Base-by-base conservation (phyloP, 2,797 vertebrate species). In the Meda fulgida region DNA sequence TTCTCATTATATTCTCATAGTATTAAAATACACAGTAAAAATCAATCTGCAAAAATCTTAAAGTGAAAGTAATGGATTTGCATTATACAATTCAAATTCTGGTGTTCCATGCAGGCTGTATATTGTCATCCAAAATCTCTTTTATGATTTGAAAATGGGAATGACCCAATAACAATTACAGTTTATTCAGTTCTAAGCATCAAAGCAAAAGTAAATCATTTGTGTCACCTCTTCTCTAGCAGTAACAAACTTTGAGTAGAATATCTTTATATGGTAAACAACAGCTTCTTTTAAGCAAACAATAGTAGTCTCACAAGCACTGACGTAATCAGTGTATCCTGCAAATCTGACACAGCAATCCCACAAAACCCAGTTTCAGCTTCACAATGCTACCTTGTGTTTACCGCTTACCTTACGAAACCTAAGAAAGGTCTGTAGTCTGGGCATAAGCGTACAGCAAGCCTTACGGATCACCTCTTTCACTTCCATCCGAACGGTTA, bases 401-500 rank as follows among this genome's bases (percentile, higher is more conserved):
- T 65, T 78, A 86, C 67, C 5, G 46, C 88, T 86, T 89, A 91
- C 90, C 90, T 89, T 80, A 43, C 53, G 40, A 69, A 84, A 77
- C 67, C 78, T 63, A 51, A 85, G 48, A 29, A 89, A 67, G 14
- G 83, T 80, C 65, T 80, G 72, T 21, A 89, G 63, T 48, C 87
- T 84, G 34, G 86, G 85, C 43, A 82, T 78, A 29, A 89, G 79
- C 13, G 31, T 88, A 53, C n/a, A 53, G 11, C 78, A 75, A 63
- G 88, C 84, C 18, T 78, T 81, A 40, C 83, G 83, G 48, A 90
- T 71, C 51, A 86, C 70, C 40, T 89, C 80, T 36, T 84, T 83
- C 71, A 90, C 70, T 38, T 86, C 65, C 89, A 88, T 87, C 46
- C 18, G 6, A 26, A 58, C n/a, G 8, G 21, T 55, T 66, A 34